Evolutionary conservation across 1,140 invertebrate genomes (phyloP), one percentile per base, ranked within the genome.

Genomic region (Samia ricini): DNA sequence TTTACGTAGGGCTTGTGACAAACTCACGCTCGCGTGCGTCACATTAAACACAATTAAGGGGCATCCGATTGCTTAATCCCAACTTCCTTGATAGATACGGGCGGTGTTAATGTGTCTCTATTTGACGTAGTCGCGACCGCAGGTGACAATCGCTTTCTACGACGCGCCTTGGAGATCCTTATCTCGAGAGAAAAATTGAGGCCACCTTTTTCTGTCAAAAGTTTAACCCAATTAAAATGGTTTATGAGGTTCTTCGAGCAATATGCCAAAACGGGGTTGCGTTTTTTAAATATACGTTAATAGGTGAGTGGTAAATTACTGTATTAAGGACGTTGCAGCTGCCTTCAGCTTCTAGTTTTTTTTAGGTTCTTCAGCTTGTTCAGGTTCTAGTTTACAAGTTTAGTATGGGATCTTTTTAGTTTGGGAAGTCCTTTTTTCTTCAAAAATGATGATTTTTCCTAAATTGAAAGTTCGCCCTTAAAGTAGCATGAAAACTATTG

Each of bases 1-100:
- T 42, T 42, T 42, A 12, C n/a, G 33, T 42, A 3, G 19, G 18
- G 19, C 19, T 51, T 10, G 20, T 15, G 15, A 49, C 48, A 22
- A 24, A 24, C 19, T 2, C 7, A 22, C 52, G 15, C 23, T 22
- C 52, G 23, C 21, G 52, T 24, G 19, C 19, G 50, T 12, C 19
- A 8, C 18, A 52, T 52, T 52, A 23, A 42, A 42, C 33, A n/a
- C 52, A 55, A 55, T 23, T 23, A 55, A 23, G 15, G 52, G 52
- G 21, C 22, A 23, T 55, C 22, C 52, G 52, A 55, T 55, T 23
- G 20, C 52, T 55, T 42, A 55, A 23, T 23, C 12, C 15, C 22
- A 5, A n/a, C 22, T 55, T 55, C 22, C 52, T 23, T 23, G 10
- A 24, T 55, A 55, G 50, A 52, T 52, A 52, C 22, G 22, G 33